phyloP scores from a whole-genome alignment of 2,797 vertebrate genomes.

The Enteromius viviparus region DNA sequence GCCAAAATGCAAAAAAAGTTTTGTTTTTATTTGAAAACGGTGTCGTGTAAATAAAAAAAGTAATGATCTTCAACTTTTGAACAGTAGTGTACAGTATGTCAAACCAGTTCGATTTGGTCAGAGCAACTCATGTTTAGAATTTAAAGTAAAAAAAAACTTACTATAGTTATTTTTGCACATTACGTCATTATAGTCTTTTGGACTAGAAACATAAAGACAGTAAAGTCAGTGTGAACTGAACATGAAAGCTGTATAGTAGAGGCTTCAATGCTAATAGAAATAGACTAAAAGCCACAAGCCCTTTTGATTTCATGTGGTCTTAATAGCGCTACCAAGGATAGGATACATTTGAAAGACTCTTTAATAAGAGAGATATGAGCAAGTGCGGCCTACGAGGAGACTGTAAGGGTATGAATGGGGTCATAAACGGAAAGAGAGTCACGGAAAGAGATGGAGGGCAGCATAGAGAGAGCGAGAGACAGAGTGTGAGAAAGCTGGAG shows the following conservation, averaged over 20 bases:
- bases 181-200: neutral
- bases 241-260: neutral
- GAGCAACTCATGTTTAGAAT: neutral
- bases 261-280: neutral
- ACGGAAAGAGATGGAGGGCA: constrained; percentile 11
- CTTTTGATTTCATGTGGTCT: neutral
- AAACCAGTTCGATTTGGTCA: neutral
- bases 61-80: neutral
- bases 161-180: neutral
- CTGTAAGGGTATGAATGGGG: constrained; percentile 1
- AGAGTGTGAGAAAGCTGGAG: constrained; percentile 17
- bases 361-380: constrained; percentile 35
- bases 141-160: neutral
- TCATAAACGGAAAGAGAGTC: constrained; percentile 26
- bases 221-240: neutral
- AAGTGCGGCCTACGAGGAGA: neutral
- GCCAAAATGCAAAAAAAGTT: neutral
- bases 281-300: constrained; percentile 10
- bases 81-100: neutral
- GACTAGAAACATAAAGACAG: neutral
- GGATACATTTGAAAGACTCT: constrained; percentile 21
- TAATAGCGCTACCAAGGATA: constrained; percentile 18
- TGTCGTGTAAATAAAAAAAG: neutral
- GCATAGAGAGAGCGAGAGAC: neutral
- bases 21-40: neutral